Evolutionary conservation across 2,113 vertebrate species (phyloP).

Genomic region (Tupaia tana): DNA sequence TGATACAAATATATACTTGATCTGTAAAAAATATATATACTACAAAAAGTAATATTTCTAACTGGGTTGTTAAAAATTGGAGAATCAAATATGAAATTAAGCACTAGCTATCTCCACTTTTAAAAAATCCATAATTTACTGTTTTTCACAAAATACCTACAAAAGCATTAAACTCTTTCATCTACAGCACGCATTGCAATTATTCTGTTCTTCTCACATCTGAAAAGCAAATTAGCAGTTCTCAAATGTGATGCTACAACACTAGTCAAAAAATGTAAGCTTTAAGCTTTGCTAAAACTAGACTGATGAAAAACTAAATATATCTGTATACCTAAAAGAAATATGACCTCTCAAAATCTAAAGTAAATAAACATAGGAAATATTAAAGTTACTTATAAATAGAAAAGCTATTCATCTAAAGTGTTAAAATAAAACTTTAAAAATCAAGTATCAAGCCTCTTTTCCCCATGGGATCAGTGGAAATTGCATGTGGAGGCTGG

Average conservation of each 20-base stretch:
- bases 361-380: constrained; percentile 64
- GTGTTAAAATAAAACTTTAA: neutral
- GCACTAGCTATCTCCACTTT: constrained; percentile 23
- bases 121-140: constrained; percentile 47
- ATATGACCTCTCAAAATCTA: constrained; percentile 15
- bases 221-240: constrained; percentile 77
- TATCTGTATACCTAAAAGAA: constrained; percentile 68
- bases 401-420: constrained; percentile 13
- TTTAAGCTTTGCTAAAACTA: constrained; percentile 65
- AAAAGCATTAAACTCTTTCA: constrained; percentile 50
- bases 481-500: neutral
- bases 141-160: constrained; percentile 70
- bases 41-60: constrained; percentile 24
- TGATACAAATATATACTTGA: neutral
- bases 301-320: constrained; percentile 73
- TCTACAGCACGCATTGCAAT: constrained; percentile 69
- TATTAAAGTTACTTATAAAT: neutral
- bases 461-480: neutral
- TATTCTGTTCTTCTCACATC: constrained; percentile 70
- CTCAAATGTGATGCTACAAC: constrained; percentile 52
- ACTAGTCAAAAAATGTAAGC: constrained; percentile 73
- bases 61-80: neutral
- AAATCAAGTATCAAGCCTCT: neutral
- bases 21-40: neutral
- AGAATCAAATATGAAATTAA: constrained; percentile 44